phyloP scores from a whole-genome alignment of 2,888 invertebrate genomes.

The Drosophila histrio region DNA sequence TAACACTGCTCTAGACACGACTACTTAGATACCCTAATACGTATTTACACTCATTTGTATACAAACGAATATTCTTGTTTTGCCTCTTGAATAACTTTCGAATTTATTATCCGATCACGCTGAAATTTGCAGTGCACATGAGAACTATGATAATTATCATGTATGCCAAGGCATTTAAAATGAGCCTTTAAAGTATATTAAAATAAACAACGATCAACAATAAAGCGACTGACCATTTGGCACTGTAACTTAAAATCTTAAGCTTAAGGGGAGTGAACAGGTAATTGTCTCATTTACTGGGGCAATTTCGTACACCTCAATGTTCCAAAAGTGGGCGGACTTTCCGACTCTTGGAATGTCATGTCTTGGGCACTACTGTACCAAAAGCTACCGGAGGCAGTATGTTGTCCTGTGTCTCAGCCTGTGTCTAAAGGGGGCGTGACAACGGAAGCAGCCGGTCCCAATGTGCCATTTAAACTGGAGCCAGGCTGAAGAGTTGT shows the following conservation, averaged over 20 bases:
- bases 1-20: no score
- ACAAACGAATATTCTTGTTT: no score
- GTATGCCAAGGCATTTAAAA: no score
- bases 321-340: slow-evolving; percentile 1
- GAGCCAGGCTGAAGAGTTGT: slow-evolving; percentile 40
- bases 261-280: not conserved
- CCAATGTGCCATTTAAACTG: slow-evolving; percentile 76
- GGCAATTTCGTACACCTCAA: slow-evolving; percentile 1
- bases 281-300: no score
- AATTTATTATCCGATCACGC: not conserved
- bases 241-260: not conserved
- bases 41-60: no score
- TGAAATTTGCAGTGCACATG: not conserved
- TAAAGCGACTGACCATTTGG: not conserved
- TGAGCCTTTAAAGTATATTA: no score
- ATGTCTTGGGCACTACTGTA: slow-evolving; percentile 59
- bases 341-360: slow-evolving; percentile 20
- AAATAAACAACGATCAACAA: no score
- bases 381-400: slow-evolving; percentile 11
- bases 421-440: slow-evolving; percentile 53
- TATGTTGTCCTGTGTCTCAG: slow-evolving; percentile 28
- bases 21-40: no score
- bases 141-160: no score
- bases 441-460: slow-evolving; percentile 72
- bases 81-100: not conserved